Conservation (phyloP, 2,797 vertebrate species). For the Pseudochirops cupreus region DNA sequence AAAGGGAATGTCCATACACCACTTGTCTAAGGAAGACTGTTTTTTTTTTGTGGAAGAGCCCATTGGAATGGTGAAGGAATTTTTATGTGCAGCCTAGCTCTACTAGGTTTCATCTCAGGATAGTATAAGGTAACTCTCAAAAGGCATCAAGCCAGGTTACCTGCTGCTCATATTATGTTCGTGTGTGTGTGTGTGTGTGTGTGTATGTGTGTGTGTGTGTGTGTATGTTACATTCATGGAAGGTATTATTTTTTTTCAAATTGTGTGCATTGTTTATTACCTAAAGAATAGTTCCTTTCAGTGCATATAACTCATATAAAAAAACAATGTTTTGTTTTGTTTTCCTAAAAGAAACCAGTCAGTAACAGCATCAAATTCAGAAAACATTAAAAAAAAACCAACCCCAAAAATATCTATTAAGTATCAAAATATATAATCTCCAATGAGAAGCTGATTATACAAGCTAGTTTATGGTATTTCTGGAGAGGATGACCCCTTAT, state of each 20-base stretch:
- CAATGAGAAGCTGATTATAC: conserved; percentile 1
- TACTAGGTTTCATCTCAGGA: neutral
- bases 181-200: neutral
- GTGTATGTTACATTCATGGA: neutral
- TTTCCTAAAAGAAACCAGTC: neutral
- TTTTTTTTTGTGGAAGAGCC: conserved; percentile 2
- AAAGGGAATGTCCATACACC: neutral
- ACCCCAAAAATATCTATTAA: neutral
- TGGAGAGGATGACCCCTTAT: neutral
- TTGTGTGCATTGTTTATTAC: neutral
- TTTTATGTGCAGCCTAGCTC: neutral
- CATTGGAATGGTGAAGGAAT: conserved; percentile 23
- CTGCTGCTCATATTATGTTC: neutral
- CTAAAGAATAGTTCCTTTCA: neutral
- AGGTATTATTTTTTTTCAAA: neutral
- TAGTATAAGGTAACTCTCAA: neutral
- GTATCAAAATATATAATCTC: conserved; percentile 33
- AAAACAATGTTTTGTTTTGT: neutral
- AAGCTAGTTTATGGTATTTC: neutral
- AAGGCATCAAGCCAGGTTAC: neutral
- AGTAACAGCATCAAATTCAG: neutral
- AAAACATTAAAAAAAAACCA: neutral
- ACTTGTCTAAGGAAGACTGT: conserved; percentile 18
- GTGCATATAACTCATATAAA: neutral
- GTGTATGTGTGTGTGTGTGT: no score